Evolutionary conservation across 2,888 invertebrate species (phyloP), one percentile per base, ranked within the genome.

Genomic region (Agapostemon virescens): DNA sequence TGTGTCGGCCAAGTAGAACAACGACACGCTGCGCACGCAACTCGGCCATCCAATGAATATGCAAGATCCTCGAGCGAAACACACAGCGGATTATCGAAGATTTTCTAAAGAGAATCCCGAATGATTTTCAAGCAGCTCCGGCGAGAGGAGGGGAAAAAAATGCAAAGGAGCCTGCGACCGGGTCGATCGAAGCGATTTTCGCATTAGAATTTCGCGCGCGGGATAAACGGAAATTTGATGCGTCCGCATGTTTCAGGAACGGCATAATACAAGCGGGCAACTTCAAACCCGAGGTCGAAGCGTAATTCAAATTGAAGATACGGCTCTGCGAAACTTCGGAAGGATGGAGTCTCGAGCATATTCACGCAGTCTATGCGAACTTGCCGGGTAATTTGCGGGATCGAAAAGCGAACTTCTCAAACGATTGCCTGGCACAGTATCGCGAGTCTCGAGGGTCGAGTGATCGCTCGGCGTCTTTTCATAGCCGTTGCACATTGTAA

Each of bases 31-130:
- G 55, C 55, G 55, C 55, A 26, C 55, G 55, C 55, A 26, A 55
- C 26, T 2, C 23, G 2, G 20, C 20, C 20, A 30, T 33, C 58
- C 58, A 9, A 61, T 61, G 33, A 61, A 61, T 61, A 61, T 61
- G 30, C 58, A 33, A 6, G 33, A 30, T 20, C 30, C 58, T 61
- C 58, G 33, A 30, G 1, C 30, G 20, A 30, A 20, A 61, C 58
- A 30, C n/a, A 20, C 58, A 9, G 9, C 30, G 58, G 58, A 61
- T 61, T 30, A 33, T 61, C 58, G 58, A 61, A 20, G 58, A 61
- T 61, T 61, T 61, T 61, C 20, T 33, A 36, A 63, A 36, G 36
- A 63, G 61, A 63, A 63, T 36, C 13, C 4, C n/a, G 36, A 63
- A 63, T 11, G 33, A 33, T 63, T 58, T 58, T 58, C 30, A 58